Conservation (phyloP, 2,113 vertebrate species). For the Eubucco bourcierii region DNA sequence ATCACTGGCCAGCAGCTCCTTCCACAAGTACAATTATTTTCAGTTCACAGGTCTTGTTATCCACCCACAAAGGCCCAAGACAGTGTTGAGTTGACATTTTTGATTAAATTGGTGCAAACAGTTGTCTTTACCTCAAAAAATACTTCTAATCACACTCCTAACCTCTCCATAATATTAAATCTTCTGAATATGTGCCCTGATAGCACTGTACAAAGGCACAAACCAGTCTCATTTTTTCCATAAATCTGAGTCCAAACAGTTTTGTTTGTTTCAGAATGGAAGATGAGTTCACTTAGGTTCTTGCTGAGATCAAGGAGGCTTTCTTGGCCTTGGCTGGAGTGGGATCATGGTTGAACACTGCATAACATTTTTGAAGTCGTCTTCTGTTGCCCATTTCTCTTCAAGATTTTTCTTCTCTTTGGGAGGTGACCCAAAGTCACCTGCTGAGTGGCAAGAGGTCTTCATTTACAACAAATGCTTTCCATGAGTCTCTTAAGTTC, state of each 20-base stretch:
- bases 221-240: background rate
- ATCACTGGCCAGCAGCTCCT: background rate
- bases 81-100: background rate
- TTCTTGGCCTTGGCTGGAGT: background rate
- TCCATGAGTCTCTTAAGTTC: background rate
- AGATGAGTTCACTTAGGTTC: background rate
- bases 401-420: background rate
- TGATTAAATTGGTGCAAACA: constrained; percentile 14
- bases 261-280: constrained; percentile 39
- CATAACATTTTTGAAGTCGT: background rate
- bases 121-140: constrained; percentile 23
- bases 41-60: background rate
- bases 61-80: fast-evolving
- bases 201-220: background rate
- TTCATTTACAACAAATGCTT: background rate
- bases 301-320: constrained; percentile 33
- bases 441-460: background rate
- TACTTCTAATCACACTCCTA: background rate
- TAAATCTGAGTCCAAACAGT: background rate
- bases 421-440: background rate
- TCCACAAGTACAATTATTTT: background rate
- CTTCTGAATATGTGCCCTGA: constrained; percentile 4
- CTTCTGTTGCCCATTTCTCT: background rate
- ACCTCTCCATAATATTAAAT: constrained; percentile 6
- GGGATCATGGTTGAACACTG: background rate